Percentiles rank a stretch among this genome's conserved stretches.
Evolutionary conservation across 2,888 invertebrate genomes (phyloP).

Genomic region (Tubulanus polymorphus): DNA sequence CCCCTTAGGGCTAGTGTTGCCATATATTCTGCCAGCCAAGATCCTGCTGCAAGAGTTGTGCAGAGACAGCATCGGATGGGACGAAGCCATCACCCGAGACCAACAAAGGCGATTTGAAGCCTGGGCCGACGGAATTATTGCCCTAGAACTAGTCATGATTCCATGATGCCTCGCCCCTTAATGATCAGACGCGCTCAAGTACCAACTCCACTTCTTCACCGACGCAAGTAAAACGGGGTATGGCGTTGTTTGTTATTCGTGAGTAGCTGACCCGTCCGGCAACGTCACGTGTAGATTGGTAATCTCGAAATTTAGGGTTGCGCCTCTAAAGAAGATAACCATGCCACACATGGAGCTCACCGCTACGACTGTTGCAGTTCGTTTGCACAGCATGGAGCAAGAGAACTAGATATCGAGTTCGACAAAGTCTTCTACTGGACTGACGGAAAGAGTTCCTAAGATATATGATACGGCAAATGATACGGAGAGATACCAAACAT

Average conservation of each 20-base stretch:
- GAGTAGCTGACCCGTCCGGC: not conserved
- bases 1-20: not conserved
- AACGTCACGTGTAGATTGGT: not conserved
- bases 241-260: not conserved
- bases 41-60: not conserved
- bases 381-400: not conserved
- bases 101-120: no score
- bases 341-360: constrained; percentile 2
- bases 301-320: not conserved
- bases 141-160: no score
- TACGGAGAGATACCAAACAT: not conserved
- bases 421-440: not conserved
- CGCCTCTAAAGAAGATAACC: not conserved
- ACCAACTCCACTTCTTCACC: not conserved
- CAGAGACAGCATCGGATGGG: not conserved
- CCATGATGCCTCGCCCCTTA: not conserved
- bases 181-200: not conserved
- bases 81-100: no score
- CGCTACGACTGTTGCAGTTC: not conserved
- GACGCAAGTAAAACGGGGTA: not conserved
- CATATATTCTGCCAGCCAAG: constrained; percentile 1
- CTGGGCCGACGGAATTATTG: no score
- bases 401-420: not conserved
- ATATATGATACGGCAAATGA: not conserved
- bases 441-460: not conserved